phyloP scores from a whole-genome alignment of 2,113 vertebrate genomes.

The Calyptomena viridis region DNA sequence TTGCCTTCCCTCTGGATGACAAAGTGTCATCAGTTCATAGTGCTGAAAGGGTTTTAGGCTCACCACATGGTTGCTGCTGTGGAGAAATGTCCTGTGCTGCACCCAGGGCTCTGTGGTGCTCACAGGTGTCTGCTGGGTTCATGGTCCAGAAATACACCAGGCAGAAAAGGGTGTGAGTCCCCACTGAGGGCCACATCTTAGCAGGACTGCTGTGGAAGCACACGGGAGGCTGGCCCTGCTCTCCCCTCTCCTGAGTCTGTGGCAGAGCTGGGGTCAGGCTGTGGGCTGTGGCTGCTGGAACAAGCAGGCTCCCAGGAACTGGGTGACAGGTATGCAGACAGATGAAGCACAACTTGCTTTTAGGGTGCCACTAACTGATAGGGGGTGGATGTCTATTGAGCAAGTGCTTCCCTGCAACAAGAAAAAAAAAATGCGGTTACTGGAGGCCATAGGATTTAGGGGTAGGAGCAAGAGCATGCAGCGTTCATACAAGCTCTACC shows the following conservation, averaged over 20 bases:
- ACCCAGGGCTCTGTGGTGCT: neutral
- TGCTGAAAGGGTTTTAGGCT: neutral
- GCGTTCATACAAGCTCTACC: neutral
- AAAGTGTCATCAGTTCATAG: neutral
- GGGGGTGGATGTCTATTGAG: neutral
- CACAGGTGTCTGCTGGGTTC: neutral
- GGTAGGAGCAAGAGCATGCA: neutral
- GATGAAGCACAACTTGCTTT: neutral
- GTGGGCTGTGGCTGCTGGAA: neutral
- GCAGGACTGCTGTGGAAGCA: neutral
- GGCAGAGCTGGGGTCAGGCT: neutral
- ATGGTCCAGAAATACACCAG: neutral
- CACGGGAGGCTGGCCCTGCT: neutral
- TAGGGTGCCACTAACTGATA: neutral
- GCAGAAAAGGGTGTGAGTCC: neutral
- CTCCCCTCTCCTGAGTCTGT: neutral
- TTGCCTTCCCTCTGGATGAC: neutral
- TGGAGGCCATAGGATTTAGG: neutral
- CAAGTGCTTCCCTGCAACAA: neutral
- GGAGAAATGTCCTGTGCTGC: neutral
- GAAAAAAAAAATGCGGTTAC: neutral
- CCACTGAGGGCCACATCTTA: neutral
- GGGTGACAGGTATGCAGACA: neutral
- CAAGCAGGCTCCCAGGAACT: neutral
- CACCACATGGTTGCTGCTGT: neutral